These are phyloP conservation scores for Hipparchia sbordonii DNA, from an alignment of 2,888 invertebrate species.

Conservation along the genomic window DNA sequence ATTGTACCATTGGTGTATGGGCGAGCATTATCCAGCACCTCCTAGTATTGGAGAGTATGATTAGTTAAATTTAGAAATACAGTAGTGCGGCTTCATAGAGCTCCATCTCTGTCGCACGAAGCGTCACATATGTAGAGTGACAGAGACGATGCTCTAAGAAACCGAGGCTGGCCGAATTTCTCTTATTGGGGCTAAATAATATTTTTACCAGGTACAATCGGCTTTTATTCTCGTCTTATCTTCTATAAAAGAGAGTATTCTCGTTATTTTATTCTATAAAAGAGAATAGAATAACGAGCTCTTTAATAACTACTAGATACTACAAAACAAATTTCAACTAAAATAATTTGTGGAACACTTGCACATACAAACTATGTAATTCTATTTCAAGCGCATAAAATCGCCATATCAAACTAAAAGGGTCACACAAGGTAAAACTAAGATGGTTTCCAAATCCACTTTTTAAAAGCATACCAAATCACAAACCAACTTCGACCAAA, in stretches of 20 bases:
- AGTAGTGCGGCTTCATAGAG: no score
- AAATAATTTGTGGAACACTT: not conserved
- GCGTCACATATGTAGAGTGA: no score
- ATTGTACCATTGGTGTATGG: conserved; percentile 75
- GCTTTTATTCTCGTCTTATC: conserved; percentile 3
- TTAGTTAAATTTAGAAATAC: not conserved
- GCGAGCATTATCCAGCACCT: conserved; percentile 71
- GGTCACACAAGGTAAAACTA: not conserved
- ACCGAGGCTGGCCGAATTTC: no score
- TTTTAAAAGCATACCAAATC: not conserved
- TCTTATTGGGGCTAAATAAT: no score
- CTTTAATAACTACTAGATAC: not conserved
- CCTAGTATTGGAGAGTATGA: conserved; percentile 51
- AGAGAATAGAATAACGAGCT: not conserved
- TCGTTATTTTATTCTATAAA: no score
- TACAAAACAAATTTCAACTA: not conserved
- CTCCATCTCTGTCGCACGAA: no score
- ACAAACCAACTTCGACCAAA: not conserved
- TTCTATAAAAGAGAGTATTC: no score
- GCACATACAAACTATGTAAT: not conserved
- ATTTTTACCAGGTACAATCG: no score
- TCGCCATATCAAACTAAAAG: not conserved
- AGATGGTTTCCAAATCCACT: not conserved
- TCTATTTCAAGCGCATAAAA: conserved; percentile 2
- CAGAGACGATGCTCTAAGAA: no score